Conservation (phyloP, 1,140 invertebrate genomes). For the Scylla paramamosain region DNA sequence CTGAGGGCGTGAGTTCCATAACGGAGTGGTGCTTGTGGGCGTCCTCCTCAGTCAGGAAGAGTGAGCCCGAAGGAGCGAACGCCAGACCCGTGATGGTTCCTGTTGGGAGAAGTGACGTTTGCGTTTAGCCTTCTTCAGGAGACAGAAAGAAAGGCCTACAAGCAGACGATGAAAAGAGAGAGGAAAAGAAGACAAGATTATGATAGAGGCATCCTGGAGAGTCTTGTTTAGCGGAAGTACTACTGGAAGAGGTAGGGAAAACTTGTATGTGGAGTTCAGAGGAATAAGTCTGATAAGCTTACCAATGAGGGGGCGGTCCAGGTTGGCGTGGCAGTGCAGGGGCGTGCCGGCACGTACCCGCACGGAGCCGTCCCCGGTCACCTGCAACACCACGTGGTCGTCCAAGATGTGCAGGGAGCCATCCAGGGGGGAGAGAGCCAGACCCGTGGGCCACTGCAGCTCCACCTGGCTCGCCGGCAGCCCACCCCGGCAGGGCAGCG, state of each 20-base stretch:
- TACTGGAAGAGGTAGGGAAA: neutral
- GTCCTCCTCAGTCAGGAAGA: slow-evolving; percentile 96
- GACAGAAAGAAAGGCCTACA: neutral
- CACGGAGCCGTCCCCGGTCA: slow-evolving; percentile 93
- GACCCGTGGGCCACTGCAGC: slow-evolving; percentile 96
- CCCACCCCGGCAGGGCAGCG: slow-evolving; percentile 90
- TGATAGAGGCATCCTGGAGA: neutral
- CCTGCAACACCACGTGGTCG: slow-evolving; percentile 91
- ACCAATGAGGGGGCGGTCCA: slow-evolving; percentile 72
- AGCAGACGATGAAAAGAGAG: neutral
- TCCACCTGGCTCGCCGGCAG: slow-evolving; percentile 89
- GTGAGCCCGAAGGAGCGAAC: slow-evolving; percentile 95
- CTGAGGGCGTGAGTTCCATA: slow-evolving; percentile 80
- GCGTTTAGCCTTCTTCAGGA: neutral
- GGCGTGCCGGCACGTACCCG: slow-evolving; percentile 96
- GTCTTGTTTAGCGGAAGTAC: too few relatives aligned
- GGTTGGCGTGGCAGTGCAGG: slow-evolving; percentile 87
- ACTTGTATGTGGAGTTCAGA: neutral
- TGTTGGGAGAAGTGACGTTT: neutral
- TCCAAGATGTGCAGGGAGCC: slow-evolving; percentile 97
- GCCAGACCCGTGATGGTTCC: slow-evolving; percentile 78
- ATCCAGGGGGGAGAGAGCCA: slow-evolving; percentile 95
- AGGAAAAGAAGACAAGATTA: neutral
- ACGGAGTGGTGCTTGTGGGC: slow-evolving; percentile 82
- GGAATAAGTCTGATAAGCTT: slow-evolving; percentile 16